Conservation (phyloP, 2,797 vertebrate species). For the Passerculus sandwichensis region DNA sequence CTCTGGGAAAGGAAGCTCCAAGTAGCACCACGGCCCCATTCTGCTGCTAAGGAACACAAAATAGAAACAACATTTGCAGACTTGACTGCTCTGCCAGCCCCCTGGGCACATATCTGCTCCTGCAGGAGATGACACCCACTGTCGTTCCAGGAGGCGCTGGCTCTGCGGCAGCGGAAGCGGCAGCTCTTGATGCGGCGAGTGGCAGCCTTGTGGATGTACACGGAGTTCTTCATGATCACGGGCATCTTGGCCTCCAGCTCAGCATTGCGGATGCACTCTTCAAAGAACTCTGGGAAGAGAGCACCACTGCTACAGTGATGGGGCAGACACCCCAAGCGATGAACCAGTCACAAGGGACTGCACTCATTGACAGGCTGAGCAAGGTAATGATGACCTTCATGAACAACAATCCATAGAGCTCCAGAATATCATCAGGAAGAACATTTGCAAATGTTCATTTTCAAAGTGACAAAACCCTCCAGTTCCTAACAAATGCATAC, state of each 20-base stretch:
- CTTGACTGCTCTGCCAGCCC: neutral
- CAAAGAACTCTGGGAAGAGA: slow-evolving; percentile 87
- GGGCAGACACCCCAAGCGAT: neutral
- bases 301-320: neutral
- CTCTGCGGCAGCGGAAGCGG: slow-evolving; percentile 87
- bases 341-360: neutral
- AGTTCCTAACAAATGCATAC: neutral
- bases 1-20: neutral
- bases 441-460: neutral
- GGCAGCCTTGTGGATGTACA: slow-evolving; percentile 94
- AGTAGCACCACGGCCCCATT: neutral
- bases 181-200: slow-evolving; percentile 96
- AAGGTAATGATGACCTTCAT: neutral
- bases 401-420: neutral
- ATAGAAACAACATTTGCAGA: neutral
- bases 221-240: slow-evolving; percentile 96
- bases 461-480: neutral
- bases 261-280: slow-evolving; percentile 94
- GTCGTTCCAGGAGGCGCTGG: slow-evolving; percentile 83
- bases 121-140: slow-evolving; percentile 16
- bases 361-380: accelerated
- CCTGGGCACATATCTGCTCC: neutral
- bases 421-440: neutral
- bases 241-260: slow-evolving; percentile 97
- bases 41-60: neutral